Conservation (phyloP, 2,888 invertebrate species). For the Notodromas monacha region DNA sequence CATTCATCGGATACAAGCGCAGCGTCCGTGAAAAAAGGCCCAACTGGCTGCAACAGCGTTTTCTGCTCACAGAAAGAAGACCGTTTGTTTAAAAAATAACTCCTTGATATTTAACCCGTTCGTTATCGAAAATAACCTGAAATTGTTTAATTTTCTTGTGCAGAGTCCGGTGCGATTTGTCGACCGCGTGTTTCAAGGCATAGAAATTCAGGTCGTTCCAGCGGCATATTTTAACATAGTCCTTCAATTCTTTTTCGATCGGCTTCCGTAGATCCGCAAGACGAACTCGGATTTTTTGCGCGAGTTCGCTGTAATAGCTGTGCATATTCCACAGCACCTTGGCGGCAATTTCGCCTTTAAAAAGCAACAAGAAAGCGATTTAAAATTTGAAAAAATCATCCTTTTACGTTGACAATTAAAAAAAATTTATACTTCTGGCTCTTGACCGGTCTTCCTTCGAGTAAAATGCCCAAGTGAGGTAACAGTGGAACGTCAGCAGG, state of each 20-base stretch:
- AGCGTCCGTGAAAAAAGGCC: not conserved
- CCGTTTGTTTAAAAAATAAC: conserved; percentile 12
- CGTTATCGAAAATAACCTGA: too few relatives aligned
- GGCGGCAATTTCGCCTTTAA: conserved; percentile 12
- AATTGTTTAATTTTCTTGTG: conserved; percentile 60
- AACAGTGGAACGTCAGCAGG: conserved; percentile 44
- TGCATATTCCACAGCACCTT: conserved; percentile 36
- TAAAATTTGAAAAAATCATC: too few relatives aligned
- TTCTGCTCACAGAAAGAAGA: conserved; percentile 9
- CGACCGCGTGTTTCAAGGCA: conserved; percentile 57
- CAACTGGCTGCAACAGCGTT: conserved; percentile 9
- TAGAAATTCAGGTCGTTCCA: conserved; percentile 87
- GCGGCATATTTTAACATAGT: conserved; percentile 70
- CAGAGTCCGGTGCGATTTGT: conserved; percentile 52
- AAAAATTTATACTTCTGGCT: too few relatives aligned
- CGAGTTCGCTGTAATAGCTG: conserved; percentile 51
- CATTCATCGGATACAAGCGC: too few relatives aligned
- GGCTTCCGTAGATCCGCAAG: conserved; percentile 36
- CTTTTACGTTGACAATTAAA: too few relatives aligned
- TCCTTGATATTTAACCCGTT: too few relatives aligned
- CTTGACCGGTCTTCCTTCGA: too few relatives aligned
- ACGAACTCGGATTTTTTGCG: conserved; percentile 25
- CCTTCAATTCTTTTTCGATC: conserved; percentile 63
- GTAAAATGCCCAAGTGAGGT: too few relatives aligned
- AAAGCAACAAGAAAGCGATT: conserved; percentile 7